These are phyloP conservation scores for Drosophila auraria DNA, from an alignment of 1,140 invertebrate species.

Conservation along the genomic window DNA sequence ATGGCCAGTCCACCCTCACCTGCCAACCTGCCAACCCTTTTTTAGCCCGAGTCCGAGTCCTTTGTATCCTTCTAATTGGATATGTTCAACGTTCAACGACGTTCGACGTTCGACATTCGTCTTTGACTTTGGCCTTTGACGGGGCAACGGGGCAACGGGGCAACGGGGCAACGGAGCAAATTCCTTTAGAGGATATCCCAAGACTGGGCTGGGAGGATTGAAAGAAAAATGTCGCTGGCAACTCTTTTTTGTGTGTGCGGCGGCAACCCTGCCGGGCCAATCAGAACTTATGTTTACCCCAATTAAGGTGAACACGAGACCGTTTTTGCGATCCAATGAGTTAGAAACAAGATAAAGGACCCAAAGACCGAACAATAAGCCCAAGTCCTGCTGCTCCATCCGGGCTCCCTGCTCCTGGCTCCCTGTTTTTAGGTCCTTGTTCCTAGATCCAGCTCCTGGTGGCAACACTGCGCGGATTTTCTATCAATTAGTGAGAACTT, in stretches of 20 bases:
- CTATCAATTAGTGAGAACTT: too few relatives aligned
- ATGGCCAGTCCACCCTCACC: slow-evolving; percentile 13
- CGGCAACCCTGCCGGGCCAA: slow-evolving; percentile 66
- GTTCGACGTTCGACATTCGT: slow-evolving; percentile 56
- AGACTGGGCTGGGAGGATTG: slow-evolving; percentile 12
- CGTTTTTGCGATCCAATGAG: slow-evolving; percentile 84
- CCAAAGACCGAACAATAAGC: slow-evolving; percentile 79
- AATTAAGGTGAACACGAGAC: slow-evolving; percentile 84
- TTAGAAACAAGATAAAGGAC: slow-evolving; percentile 84
- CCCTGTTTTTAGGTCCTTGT: not conserved
- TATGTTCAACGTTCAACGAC: slow-evolving; percentile 49
- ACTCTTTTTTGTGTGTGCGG: slow-evolving; percentile 55
- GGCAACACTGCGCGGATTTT: slow-evolving; percentile 2
- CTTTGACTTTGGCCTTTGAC: slow-evolving; percentile 56
- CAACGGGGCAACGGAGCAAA: slow-evolving; percentile 4
- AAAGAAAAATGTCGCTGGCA: slow-evolving; percentile 63
- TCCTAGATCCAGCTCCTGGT: slow-evolving; percentile 11
- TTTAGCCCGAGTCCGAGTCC: slow-evolving; percentile 10
- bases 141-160: not conserved
- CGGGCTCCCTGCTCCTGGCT: slow-evolving; percentile 4
- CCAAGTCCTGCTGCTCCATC: slow-evolving; percentile 45
- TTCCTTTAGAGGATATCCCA: slow-evolving; percentile 28
- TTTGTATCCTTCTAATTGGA: slow-evolving; percentile 74
- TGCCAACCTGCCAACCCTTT: slow-evolving; percentile 22
- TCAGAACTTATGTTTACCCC: slow-evolving; percentile 84